Conservation (phyloP, 2,113 vertebrate genomes). For the Heloderma charlesbogerti region DNA sequence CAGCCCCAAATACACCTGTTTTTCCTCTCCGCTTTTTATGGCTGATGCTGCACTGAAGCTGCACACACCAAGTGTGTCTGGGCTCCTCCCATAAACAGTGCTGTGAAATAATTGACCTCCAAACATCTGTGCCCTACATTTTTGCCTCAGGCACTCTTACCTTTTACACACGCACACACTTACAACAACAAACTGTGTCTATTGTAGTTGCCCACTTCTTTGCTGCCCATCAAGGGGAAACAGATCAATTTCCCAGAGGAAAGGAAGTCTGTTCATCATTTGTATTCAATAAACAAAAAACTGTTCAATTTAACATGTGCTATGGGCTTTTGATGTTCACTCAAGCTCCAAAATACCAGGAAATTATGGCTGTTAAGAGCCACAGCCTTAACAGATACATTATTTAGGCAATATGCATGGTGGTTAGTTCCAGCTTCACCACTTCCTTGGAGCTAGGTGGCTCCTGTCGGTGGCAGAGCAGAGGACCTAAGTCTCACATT, state of each 20-base stretch:
- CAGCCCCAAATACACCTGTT: not conserved
- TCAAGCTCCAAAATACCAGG: no score
- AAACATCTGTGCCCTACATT: not conserved
- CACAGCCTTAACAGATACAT: no score
- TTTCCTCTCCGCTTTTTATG: not conserved
- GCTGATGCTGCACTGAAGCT: not conserved
- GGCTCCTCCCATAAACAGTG: constrained; percentile 5
- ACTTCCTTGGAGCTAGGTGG: no score
- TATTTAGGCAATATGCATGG: no score
- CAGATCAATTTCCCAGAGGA: not conserved
- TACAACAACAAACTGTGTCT: constrained; percentile 41
- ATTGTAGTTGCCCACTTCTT: constrained; percentile 49
- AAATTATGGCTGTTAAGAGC: no score
- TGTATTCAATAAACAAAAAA: no score
- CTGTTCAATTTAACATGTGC: no score
- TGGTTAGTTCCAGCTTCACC: no score
- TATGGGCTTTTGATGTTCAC: no score
- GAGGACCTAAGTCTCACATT: no score
- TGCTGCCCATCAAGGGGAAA: constrained; percentile 25
- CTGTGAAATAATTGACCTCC: not conserved
- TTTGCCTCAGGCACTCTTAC: constrained; percentile 20
- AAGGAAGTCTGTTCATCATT: not conserved
- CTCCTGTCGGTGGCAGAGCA: no score
- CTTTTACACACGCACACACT: not conserved
- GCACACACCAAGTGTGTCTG: rapidly evolving